Evolutionary conservation across 1,140 invertebrate species (phyloP).

Genomic region (Eueides isabella): DNA sequence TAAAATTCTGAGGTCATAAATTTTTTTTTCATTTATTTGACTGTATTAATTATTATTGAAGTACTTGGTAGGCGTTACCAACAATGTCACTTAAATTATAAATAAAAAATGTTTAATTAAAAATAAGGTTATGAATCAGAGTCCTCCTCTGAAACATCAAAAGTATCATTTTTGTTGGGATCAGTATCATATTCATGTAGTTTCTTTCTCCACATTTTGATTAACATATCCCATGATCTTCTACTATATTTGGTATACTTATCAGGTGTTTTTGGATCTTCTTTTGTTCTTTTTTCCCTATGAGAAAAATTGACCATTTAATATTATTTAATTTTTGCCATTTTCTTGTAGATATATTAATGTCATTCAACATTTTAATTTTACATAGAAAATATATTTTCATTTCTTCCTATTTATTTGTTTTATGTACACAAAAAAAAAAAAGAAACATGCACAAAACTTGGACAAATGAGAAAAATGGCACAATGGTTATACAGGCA

Average conservation of each 20-base stretch:
- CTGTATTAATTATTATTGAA: neutral
- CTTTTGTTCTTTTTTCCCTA: slow-evolving; percentile 85
- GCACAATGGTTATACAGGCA: too few relatives aligned
- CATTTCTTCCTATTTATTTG: too few relatives aligned
- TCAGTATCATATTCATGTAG: slow-evolving; percentile 91
- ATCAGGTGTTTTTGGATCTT: slow-evolving; percentile 93
- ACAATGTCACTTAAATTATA: slow-evolving; percentile 1
- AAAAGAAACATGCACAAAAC: too few relatives aligned
- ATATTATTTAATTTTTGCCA: neutral
- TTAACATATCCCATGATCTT: slow-evolving; percentile 93
- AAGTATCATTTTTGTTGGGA: slow-evolving; percentile 30
- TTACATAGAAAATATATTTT: too few relatives aligned
- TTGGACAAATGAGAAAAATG: too few relatives aligned
- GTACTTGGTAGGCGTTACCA: neutral
- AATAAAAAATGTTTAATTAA: neutral
- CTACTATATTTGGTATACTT: slow-evolving; percentile 94
- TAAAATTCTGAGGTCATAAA: slow-evolving; percentile 11
- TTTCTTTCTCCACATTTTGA: slow-evolving; percentile 93
- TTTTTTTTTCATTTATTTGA: slow-evolving; percentile 10
- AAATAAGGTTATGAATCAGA: slow-evolving; percentile 10
- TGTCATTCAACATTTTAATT: too few relatives aligned
- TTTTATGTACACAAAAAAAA: too few relatives aligned
- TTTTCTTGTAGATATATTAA: neutral
- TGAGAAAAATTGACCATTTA: slow-evolving; percentile 31
- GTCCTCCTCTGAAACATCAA: slow-evolving; percentile 36